Evolutionary conservation across 2,888 invertebrate genomes (phyloP), one percentile per base, ranked within the genome.

Genomic region (Megastigmus dorsalis): DNA sequence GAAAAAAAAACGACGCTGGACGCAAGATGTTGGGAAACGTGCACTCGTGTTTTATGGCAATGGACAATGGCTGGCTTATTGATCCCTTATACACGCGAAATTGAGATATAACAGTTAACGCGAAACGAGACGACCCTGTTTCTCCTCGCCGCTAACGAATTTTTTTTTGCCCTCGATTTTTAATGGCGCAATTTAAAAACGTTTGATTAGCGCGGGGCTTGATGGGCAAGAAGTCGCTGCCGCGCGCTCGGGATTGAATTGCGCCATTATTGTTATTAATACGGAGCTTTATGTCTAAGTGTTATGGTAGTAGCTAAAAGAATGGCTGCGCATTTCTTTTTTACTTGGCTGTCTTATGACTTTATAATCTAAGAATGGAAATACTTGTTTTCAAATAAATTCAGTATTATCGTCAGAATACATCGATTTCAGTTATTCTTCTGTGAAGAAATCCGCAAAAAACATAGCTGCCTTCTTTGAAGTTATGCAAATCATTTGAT

Each of bases 101-200:
- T 66, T 66, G 54, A 66, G 59, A 60, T 52, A 45, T 60, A 72
- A 72, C 45, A 36, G 62, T 62, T 57, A 72, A 28, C 30, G 57
- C 36, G n/a, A 15, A n/a, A n/a, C n/a, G n/a, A n/a, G n/a, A n/a
- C n/a, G n/a, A n/a, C 6, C 9, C 48, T 43, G 3, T 62, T 36
- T 9, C 20, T 15, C n/a, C 41, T 15, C 45, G 9, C 45, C 63
- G 28, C 28, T 41, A 62, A 48, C 62, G 62, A 55, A 43, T 48
- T 23, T 23, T 63, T 55, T 55, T 13, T n/a, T n/a, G n/a, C n/a
- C n/a, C n/a, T n/a, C n/a, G n/a, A n/a, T 20, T 45, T 48, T 43
- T 43, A 38, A 62, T 60, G 18, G 38, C 6, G 52, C 9, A 3
- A 43, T 62, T 54, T 50, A 26, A 52, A 69, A 36, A 5, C 59